phyloP scores from a whole-genome alignment of 2,888 invertebrate species.

The Cephus runcator region DNA sequence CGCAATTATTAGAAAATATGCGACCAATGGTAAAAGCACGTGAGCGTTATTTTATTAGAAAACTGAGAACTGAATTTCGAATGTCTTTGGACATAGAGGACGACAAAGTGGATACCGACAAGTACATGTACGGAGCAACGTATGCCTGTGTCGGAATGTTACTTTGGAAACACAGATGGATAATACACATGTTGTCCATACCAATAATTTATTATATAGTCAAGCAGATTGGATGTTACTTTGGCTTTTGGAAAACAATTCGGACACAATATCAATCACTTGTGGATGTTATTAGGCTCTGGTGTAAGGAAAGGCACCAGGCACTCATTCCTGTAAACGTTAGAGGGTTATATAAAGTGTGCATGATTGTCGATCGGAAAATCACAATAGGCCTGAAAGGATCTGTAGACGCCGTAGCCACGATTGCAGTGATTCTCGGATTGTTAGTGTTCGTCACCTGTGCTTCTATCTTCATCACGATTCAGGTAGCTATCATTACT shows the following conservation, averaged over 20 bases:
- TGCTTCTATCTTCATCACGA: conserved; percentile 82
- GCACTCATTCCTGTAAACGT: conserved; percentile 82
- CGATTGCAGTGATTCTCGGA: conserved; percentile 86
- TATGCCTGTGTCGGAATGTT: conserved; percentile 87
- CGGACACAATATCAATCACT: conserved; percentile 58
- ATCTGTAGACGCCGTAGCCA: conserved; percentile 87
- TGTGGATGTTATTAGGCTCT: conserved; percentile 65
- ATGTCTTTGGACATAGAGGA: conserved; percentile 53
- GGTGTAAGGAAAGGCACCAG: conserved; percentile 75
- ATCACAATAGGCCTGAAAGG: conserved; percentile 75
- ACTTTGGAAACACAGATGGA: conserved; percentile 88
- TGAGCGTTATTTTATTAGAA: conserved; percentile 54
- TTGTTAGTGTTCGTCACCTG: conserved; percentile 83
- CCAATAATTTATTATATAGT: conserved; percentile 79
- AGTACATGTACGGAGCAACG: conserved; percentile 80
- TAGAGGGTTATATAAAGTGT: conserved; percentile 79
- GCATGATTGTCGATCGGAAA: conserved; percentile 73
- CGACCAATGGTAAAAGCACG: conserved; percentile 16
- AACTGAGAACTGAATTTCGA: conserved; percentile 50
- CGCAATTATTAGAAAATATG: conserved; percentile 21
- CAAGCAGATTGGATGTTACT: conserved; percentile 66
- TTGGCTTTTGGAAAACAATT: conserved; percentile 64
- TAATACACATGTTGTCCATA: conserved; percentile 80
- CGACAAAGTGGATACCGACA: conserved; percentile 53
- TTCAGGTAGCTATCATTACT: conserved; percentile 70